Base-by-base conservation (phyloP, 2,888 invertebrate genomes). In the Elmis aenea region DNA sequence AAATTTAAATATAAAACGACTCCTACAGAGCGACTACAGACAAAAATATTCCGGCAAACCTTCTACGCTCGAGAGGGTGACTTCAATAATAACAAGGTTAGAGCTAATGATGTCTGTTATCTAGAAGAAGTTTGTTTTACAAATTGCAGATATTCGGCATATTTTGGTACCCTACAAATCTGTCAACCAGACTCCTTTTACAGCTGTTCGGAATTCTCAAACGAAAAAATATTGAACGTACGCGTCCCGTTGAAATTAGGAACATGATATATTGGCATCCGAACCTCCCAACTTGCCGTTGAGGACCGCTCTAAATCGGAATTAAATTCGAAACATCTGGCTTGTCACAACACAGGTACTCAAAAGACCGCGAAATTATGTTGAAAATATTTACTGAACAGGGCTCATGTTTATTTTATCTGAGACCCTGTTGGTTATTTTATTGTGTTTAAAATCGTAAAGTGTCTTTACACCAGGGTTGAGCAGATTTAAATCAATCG, bases 211-310 rank as follows among this genome's bases (percentile, higher is more conserved):
- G 36, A 32, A 41, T 29, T 30, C 28, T 41, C 33, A 41, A 41
- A 41, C 23, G 14, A 26, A 42, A 33, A 37, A 33, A 24, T 36
- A 42, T 41, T 33, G 28, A 38, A 42, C 42, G 38, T 36, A 39
- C 38, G 34, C 34, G 39, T 42, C 40, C 37, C 8, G n/a, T 36
- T 38, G 29, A 47, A 47, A 45, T 47, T 47, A 47, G 42, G 45
- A 39, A 39, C 36, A 41, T 46, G 38, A 46, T 38, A 38, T 46
- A 46, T 46, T 41, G 41, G 38, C 41, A 42, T 38, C 38, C 28
- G 36, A 32, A 34, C 41, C 45, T 35, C 38, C 45, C 45, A 41
- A 26, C 27, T 31, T 40, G 15, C 18, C 14, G 18, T 29, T 5
- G 26, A 25, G 15, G 22, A 29, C 26, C 28, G 38, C 11, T 15